These are phyloP conservation scores for Sylvicola fuscatus DNA, from an alignment of 2,888 invertebrate species.

Conservation along the genomic window DNA sequence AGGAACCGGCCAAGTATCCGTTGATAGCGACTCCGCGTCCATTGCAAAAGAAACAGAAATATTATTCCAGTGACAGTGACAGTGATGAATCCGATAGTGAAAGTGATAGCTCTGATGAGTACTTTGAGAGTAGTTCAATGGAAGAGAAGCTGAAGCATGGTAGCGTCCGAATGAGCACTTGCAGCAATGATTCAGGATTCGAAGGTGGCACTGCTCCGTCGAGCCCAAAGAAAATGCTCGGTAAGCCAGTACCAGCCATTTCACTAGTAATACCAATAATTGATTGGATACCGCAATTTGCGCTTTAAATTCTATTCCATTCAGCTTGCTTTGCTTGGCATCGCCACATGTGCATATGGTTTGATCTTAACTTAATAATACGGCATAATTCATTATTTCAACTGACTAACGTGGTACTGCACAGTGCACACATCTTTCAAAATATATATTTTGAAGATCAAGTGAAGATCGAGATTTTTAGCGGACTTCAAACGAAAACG, in stretches of 20 bases:
- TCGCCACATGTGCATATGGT: no score
- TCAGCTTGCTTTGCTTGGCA: no score
- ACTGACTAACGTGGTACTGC: no score
- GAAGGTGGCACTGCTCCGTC: constrained; percentile 45
- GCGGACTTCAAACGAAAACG: no score
- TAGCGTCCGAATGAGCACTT: constrained; percentile 38
- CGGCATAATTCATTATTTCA: no score
- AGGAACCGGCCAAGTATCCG: constrained; percentile 32
- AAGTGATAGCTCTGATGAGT: constrained; percentile 8
- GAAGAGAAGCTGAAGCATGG: constrained; percentile 11
- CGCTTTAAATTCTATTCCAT: no score
- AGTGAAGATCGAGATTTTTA: no score
- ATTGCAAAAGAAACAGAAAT: constrained; percentile 29
- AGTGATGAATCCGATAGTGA: constrained; percentile 22
- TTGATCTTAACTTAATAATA: no score
- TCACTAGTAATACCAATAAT: no score
- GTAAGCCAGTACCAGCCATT: constrained; percentile 14
- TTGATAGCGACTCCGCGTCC: constrained; percentile 40
- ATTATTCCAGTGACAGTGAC: constrained; percentile 27
- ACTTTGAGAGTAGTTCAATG: constrained; percentile 15
- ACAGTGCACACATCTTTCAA: no score
- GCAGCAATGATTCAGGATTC: constrained; percentile 71
- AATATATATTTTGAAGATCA: no score
- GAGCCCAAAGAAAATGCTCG: constrained; percentile 38
- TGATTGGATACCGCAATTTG: no score